A percentile compares a stretch with the other conserved stretches of the same genome.
These are phyloP conservation scores for Xenotilapia leptura DNA, from an alignment of 2,113 vertebrate genomes.

Conservation along the genomic window DNA sequence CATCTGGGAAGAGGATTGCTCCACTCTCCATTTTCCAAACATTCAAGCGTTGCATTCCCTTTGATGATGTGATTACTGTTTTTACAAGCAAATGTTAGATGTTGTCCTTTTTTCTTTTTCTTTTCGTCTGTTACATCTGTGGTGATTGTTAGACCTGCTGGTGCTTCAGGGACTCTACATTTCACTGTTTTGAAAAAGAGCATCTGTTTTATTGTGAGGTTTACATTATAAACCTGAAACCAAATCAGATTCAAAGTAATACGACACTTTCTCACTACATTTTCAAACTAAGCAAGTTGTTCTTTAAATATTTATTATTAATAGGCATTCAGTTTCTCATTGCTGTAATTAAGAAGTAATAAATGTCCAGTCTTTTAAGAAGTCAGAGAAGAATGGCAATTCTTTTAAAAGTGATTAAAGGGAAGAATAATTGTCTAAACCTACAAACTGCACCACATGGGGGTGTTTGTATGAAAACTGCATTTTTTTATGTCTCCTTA, in stretches of 20 bases:
- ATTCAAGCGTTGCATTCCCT: slow-evolving; percentile 57
- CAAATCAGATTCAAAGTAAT: background rate
- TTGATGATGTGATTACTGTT: background rate
- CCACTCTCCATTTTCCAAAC: slow-evolving; percentile 55
- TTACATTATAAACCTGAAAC: background rate
- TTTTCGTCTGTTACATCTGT: background rate
- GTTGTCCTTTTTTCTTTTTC: background rate
- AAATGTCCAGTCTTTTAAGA: slow-evolving; percentile 40
- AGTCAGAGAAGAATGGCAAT: background rate
- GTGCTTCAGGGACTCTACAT: background rate
- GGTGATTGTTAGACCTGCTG: accelerated
- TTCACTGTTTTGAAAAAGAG: background rate
- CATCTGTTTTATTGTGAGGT: background rate
- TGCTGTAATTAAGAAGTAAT: slow-evolving; percentile 69
- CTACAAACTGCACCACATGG: background rate
- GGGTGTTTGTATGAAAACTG: background rate
- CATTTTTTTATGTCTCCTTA: background rate
- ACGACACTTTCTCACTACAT: accelerated
- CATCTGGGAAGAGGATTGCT: too few species aligned
- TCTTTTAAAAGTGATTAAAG: background rate
- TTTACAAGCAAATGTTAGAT: background rate
- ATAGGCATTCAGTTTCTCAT: background rate
- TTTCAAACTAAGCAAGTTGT: background rate
- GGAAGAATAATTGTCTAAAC: background rate
- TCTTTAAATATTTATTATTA: background rate